Percentiles rank a stretch among this genome's conserved stretches.
phyloP scores from a whole-genome alignment of 2,113 vertebrate genomes.

The Alectura lathami region DNA sequence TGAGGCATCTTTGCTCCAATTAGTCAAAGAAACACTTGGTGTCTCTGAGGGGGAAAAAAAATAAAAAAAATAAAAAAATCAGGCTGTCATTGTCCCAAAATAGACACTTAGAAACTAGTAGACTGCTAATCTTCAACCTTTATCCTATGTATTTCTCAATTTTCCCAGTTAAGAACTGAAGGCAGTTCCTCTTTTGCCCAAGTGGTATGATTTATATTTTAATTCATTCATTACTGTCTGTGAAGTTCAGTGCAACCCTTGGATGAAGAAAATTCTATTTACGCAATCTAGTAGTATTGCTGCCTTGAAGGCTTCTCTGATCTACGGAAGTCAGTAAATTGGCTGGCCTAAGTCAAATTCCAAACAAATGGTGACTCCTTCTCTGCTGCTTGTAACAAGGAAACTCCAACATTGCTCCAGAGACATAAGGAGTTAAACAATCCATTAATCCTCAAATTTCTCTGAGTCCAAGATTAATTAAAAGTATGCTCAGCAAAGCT shows the following conservation, averaged over 20 bases:
- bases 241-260: not conserved
- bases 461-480: conserved; percentile 47
- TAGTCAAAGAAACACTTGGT: conserved; percentile 27
- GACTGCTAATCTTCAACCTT: not conserved
- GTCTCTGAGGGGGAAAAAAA: not conserved
- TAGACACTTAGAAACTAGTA: not conserved
- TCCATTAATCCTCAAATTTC: conserved; percentile 33
- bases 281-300: not conserved
- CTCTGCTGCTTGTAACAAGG: not conserved
- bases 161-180: not conserved
- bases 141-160: not conserved
- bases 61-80: not conserved
- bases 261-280: not conserved
- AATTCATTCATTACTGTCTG: not conserved
- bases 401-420: not conserved
- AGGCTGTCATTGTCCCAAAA: not conserved
- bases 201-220: not conserved
- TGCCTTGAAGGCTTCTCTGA: conserved; percentile 13
- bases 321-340: not conserved
- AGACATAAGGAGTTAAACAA: conserved; percentile 15
- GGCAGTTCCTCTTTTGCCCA: not conserved
- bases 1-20: conserved; percentile 32
- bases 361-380: not conserved
- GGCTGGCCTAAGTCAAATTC: not conserved
- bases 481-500: conserved; percentile 26